Conservation (phyloP, 2,888 invertebrate genomes). For the Melinaea menophilus region DNA sequence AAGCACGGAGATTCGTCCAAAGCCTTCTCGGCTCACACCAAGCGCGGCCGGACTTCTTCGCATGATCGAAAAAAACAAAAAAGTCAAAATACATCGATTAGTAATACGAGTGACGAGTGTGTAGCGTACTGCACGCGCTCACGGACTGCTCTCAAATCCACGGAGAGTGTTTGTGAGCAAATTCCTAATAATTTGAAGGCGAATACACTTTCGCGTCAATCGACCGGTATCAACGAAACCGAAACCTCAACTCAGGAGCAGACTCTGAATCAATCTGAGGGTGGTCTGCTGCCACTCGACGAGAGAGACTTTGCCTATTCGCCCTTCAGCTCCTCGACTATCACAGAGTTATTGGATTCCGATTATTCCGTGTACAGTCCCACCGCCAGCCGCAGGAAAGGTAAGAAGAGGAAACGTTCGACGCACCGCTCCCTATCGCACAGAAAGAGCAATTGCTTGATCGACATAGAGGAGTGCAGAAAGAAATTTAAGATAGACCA, state of each 20-base stretch:
- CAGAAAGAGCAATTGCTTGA: constrained; percentile 57
- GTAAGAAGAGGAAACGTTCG: constrained; percentile 70
- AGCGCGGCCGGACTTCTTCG: constrained; percentile 64
- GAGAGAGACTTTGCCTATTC: constrained; percentile 74
- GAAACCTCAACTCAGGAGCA: constrained; percentile 43
- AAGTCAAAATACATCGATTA: constrained; percentile 46
- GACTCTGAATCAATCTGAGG: constrained; percentile 53
- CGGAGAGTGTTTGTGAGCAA: constrained; percentile 67
- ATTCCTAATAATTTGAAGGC: constrained; percentile 47
- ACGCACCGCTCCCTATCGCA: constrained; percentile 62
- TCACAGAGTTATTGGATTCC: constrained; percentile 69
- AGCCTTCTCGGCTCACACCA: constrained; percentile 45
- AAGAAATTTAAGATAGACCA: constrained; percentile 77
- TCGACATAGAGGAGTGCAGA: constrained; percentile 60
- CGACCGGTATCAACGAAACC: constrained; percentile 47
- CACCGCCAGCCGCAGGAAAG: constrained; percentile 62
- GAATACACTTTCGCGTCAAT: constrained; percentile 38
- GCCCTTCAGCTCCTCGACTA: constrained; percentile 72
- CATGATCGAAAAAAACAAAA: constrained; percentile 69
- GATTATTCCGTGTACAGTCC: constrained; percentile 74
- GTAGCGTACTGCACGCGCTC: constrained; percentile 72
- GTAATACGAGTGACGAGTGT: constrained; percentile 58
- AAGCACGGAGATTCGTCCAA: constrained; percentile 61
- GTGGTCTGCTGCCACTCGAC: constrained; percentile 70
- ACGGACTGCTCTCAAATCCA: constrained; percentile 68